These are phyloP conservation scores for Erpobdella octoculata DNA, from an alignment of 2,888 invertebrate species.

Conservation along the genomic window DNA sequence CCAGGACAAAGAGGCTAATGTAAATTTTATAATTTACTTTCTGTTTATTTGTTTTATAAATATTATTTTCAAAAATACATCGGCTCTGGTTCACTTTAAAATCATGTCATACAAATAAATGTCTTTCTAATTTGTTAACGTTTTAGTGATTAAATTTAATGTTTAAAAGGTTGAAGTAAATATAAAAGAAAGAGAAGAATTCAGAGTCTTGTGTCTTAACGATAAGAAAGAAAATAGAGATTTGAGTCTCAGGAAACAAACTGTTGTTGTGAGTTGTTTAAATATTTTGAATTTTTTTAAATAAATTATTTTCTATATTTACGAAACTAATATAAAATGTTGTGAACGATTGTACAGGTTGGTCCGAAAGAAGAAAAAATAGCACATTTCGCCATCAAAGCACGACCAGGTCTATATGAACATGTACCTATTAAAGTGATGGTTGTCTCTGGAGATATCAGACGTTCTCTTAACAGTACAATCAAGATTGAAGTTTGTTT, in stretches of 20 bases:
- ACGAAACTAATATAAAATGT: background rate
- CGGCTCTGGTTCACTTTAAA: too few species aligned
- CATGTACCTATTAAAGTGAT: background rate
- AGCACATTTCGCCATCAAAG: background rate
- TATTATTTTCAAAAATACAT: too few species aligned
- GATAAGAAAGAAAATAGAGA: background rate
- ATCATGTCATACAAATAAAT: too few species aligned
- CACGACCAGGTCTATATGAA: background rate
- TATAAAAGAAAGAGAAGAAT: background rate
- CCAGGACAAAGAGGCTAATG: background rate
- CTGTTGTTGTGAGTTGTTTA: background rate
- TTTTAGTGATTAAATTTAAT: too few species aligned
- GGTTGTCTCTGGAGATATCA: background rate
- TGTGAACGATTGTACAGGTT: background rate
- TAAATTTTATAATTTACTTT: too few species aligned
- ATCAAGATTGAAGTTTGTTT: background rate
- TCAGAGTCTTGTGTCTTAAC: background rate
- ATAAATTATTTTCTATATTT: too few species aligned
- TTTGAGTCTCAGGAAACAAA: background rate
- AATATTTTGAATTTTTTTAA: background rate
- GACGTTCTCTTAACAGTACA: background rate
- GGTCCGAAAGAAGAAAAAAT: background rate
- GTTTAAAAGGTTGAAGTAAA: background rate
- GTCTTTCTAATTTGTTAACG: too few species aligned
- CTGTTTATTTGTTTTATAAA: too few species aligned